These are phyloP conservation scores for Halcyon senegalensis DNA, from an alignment of 2,113 vertebrate genomes.

Conservation along the genomic window DNA sequence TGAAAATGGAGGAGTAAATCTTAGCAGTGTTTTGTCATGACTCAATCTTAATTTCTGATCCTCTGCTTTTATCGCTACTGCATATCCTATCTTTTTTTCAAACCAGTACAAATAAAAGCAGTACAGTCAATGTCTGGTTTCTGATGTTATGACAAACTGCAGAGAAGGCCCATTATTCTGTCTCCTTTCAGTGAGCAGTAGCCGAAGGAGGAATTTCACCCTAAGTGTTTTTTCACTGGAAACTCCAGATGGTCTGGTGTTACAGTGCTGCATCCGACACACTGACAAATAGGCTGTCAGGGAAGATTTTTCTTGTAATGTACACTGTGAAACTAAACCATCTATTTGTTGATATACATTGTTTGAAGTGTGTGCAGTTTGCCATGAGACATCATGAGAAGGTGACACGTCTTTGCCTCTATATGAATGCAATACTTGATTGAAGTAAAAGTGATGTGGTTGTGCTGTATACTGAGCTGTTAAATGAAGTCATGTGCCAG, in stretches of 20 bases:
- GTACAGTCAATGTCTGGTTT: not conserved
- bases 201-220: slow-evolving; percentile 43
- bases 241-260: slow-evolving; percentile 62
- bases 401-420: not conserved
- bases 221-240: slow-evolving; percentile 13
- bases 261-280: slow-evolving; percentile 31
- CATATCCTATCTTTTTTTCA: not conserved
- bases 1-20: slow-evolving; percentile 31
- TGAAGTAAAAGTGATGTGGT: not conserved
- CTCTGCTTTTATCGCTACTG: not conserved
- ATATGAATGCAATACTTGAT: not conserved
- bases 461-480: not conserved
- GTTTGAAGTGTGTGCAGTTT: slow-evolving; percentile 46
- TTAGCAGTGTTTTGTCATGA: slow-evolving; percentile 51
- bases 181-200: slow-evolving; percentile 25
- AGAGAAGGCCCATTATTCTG: slow-evolving; percentile 27
- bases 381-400: slow-evolving; percentile 7
- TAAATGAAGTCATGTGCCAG: not conserved
- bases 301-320: slow-evolving; percentile 51
- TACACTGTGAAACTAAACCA: slow-evolving; percentile 60
- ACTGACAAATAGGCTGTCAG: slow-evolving; percentile 66
- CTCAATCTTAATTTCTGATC: slow-evolving; percentile 40
- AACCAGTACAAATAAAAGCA: slow-evolving; percentile 20
- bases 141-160: not conserved
- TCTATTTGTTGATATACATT: slow-evolving; percentile 62